Conservation (phyloP, 2,888 invertebrate genomes). For the Andrena flavipes region DNA sequence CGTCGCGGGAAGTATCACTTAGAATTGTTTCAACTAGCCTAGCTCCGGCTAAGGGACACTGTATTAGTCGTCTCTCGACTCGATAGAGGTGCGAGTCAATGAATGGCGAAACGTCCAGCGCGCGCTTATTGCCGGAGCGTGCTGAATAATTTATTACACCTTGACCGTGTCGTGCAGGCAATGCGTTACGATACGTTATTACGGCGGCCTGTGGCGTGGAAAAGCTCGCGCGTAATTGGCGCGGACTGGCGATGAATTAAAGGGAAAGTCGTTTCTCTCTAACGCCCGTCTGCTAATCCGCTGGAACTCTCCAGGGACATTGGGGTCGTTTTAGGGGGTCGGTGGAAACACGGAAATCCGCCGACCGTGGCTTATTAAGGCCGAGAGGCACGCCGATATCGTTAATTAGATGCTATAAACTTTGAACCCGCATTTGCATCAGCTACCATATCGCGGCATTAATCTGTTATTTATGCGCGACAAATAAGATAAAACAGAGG, state of each 20-base stretch:
- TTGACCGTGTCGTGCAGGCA: constrained; percentile 40
- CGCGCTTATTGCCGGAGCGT: constrained; percentile 50
- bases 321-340: neutral
- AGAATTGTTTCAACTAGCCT: neutral
- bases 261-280: neutral
- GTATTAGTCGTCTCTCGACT: neutral
- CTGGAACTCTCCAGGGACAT: too few species aligned
- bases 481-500: constrained; percentile 68
- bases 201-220: constrained; percentile 22
- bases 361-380: constrained; percentile 59
- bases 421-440: constrained; percentile 77
- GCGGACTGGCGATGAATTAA: neutral
- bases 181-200: constrained; percentile 51
- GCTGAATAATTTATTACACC: constrained; percentile 60
- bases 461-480: constrained; percentile 73
- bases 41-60: neutral
- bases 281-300: too few species aligned
- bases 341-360: constrained; percentile 34
- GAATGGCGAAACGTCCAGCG: constrained; percentile 39
- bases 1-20: too few species aligned
- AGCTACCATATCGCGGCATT: constrained; percentile 68
- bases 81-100: constrained; percentile 16
- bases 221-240: constrained; percentile 39
- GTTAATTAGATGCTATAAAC: constrained; percentile 77
- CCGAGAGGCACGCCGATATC: constrained; percentile 52